Percentiles rank a stretch among this genome's conserved stretches.
Conservation (phyloP, 2,888 invertebrate species). For the Hypena proboscidalis region DNA sequence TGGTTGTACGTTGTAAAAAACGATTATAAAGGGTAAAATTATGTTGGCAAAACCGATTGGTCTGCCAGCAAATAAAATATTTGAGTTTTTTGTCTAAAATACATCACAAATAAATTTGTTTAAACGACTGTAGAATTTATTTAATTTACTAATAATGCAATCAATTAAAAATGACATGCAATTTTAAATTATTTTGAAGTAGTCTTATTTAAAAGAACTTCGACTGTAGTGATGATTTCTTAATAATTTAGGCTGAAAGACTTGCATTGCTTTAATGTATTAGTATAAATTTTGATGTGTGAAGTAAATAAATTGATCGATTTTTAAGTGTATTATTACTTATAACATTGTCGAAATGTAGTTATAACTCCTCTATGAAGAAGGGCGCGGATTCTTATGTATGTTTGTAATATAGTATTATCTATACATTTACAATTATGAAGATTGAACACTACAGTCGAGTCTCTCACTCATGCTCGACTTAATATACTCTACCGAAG, state of each 20-base stretch:
- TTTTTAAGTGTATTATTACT: too few species aligned
- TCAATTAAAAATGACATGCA: conserved; percentile 10
- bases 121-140: conserved; percentile 26
- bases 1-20: too few species aligned
- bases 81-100: conserved; percentile 7
- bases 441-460: conserved; percentile 25
- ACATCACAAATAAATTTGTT: conserved; percentile 5
- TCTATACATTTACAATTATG: not conserved
- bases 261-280: too few species aligned
- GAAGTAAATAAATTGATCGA: too few species aligned
- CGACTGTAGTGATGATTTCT: conserved; percentile 26
- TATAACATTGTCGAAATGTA: too few species aligned
- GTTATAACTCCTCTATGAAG: too few species aligned
- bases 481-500: conserved; percentile 35
- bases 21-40: too few species aligned
- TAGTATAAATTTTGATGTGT: too few species aligned
- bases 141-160: conserved; percentile 17
- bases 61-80: not conserved
- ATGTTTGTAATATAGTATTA: too few species aligned
- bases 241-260: not conserved
- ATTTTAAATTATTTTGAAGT: conserved; percentile 22
- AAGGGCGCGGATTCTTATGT: too few species aligned
- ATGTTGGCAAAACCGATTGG: not conserved
- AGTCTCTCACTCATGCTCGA: conserved; percentile 18
- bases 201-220: conserved; percentile 14